These are phyloP conservation scores for Gastrophysa polygoni DNA, from an alignment of 2,888 invertebrate species.

Conservation along the genomic window DNA sequence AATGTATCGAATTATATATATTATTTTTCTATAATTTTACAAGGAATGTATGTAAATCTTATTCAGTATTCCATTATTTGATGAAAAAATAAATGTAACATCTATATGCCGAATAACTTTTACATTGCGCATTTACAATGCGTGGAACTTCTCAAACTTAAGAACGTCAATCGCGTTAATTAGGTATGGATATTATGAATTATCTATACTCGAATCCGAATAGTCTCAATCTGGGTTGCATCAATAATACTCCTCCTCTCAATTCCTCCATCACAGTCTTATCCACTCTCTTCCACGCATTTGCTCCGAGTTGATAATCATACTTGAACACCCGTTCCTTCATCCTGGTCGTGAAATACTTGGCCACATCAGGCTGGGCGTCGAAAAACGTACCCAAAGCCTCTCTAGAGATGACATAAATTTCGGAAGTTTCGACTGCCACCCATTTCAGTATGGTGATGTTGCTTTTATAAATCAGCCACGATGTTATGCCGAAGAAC, in stretches of 20 bases:
- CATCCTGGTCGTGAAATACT: conserved; percentile 1
- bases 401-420: conserved; percentile 37
- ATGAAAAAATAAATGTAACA: too few species aligned
- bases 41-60: too few species aligned
- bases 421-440: conserved; percentile 52
- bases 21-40: too few species aligned
- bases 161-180: too few species aligned
- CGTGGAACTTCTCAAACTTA: too few species aligned
- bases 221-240: neutral
- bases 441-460: conserved; percentile 17
- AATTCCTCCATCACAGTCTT: neutral
- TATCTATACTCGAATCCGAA: neutral
- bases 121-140: too few species aligned
- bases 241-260: neutral
- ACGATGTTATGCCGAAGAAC: conserved; percentile 54
- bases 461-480: conserved; percentile 35
- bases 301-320: neutral
- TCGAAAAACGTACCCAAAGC: neutral
- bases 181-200: too few species aligned
- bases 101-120: too few species aligned
- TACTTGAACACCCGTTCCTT: neutral
- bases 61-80: too few species aligned
- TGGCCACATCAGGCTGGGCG: neutral
- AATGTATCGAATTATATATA: too few species aligned
- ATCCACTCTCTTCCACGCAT: neutral